A percentile compares a stretch with the other conserved stretches of the same genome.
phyloP scores from a whole-genome alignment of 2,888 invertebrate genomes.

The Polyommatus iphigenia region DNA sequence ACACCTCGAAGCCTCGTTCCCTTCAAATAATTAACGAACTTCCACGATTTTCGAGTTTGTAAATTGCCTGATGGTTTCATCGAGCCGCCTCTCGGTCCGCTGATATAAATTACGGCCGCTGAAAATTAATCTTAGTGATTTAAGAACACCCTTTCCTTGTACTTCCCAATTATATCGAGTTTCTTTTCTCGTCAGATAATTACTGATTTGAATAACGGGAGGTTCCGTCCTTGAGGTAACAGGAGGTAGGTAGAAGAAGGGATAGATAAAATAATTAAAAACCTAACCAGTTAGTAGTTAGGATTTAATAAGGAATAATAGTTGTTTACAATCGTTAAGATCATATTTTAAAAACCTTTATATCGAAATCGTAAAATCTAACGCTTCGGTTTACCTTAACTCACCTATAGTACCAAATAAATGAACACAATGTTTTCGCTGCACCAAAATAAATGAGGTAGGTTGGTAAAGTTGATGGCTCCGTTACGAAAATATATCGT shows the following conservation, averaged over 20 bases:
- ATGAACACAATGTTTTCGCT: conserved; percentile 15
- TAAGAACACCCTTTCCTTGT: conserved; percentile 65
- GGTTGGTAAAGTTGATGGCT: conserved; percentile 33
- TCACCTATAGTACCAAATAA: not conserved
- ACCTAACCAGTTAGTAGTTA: no score
- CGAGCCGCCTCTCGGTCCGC: conserved; percentile 73
- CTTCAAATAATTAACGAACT: conserved; percentile 79
- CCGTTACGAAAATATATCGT: conserved; percentile 35
- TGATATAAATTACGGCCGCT: conserved; percentile 75
- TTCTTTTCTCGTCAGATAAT: conserved; percentile 32
- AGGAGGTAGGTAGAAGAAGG: not conserved
- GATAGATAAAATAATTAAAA: not conserved
- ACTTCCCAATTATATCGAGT: conserved; percentile 44
- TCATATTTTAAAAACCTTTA: not conserved
- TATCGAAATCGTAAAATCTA: not conserved
- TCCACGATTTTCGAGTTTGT: conserved; percentile 79
- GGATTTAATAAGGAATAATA: no score
- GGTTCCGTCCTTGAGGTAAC: not conserved
- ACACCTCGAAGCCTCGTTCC: conserved; percentile 61
- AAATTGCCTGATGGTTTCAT: conserved; percentile 78
- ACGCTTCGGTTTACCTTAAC: not conserved
- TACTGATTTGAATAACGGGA: conserved; percentile 22
- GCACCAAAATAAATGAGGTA: conserved; percentile 34
- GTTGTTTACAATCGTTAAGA: not conserved
- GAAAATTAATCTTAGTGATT: conserved; percentile 76